Percentiles rank a stretch among this genome's conserved stretches.
These are phyloP conservation scores for Sthenelais limicola DNA, from an alignment of 2,888 invertebrate species.

Conservation along the genomic window DNA sequence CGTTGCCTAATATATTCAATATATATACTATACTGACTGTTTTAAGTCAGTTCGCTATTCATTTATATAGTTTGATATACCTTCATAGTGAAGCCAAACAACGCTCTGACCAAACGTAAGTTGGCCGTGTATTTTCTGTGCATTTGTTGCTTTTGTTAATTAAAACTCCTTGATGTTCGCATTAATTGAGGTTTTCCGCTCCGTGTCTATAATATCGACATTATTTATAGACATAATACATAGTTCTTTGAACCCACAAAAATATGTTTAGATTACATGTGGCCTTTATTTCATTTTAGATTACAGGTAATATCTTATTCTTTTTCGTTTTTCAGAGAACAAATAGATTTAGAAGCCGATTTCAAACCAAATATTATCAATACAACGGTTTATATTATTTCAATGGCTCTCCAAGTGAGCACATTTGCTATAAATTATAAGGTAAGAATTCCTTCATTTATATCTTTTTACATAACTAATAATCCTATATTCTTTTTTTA, in stretches of 20 bases:
- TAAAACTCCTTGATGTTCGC: too few species aligned
- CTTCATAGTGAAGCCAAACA: constrained; percentile 78
- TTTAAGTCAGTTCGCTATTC: constrained; percentile 92
- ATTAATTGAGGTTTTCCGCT: too few species aligned
- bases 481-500: too few species aligned
- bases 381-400: constrained; percentile 98
- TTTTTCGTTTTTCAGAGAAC: constrained; percentile 55
- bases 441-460: constrained; percentile 76
- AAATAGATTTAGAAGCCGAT: constrained; percentile 79
- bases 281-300: too few species aligned
- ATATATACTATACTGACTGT: constrained; percentile 97
- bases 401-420: constrained; percentile 96
- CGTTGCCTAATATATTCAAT: constrained; percentile 98
- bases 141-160: background rate
- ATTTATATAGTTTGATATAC: constrained; percentile 91
- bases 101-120: constrained; percentile 77
- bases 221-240: too few species aligned
- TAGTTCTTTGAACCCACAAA: too few species aligned
- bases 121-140: background rate
- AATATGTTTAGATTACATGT: too few species aligned
- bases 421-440: constrained; percentile 99
- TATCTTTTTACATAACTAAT: background rate
- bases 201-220: too few species aligned
- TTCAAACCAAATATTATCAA: constrained; percentile 96
- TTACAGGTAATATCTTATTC: too few species aligned